Evolutionary conservation across 1,140 invertebrate genomes (phyloP).

Genomic region (Wiebesia pumilae): DNA sequence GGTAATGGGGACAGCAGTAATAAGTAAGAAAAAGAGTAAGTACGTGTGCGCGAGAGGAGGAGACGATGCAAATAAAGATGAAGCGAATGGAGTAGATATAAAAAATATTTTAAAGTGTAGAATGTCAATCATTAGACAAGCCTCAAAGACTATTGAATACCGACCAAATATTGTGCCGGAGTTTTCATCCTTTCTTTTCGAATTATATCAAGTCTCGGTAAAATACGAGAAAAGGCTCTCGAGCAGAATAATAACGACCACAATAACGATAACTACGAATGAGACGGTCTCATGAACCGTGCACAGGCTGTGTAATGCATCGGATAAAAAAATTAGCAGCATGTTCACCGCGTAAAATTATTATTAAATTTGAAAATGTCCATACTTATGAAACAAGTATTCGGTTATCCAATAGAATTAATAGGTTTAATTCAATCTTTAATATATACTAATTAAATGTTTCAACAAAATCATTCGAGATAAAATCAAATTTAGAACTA

Average conservation of each 20-base stretch:
- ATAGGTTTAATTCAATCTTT: background rate
- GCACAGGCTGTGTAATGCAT: background rate
- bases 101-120: background rate
- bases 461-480: too few relatives aligned
- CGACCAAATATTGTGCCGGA: constrained; percentile 6
- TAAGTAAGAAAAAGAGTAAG: background rate
- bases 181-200: constrained; percentile 1
- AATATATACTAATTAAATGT: too few relatives aligned
- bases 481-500: too few relatives aligned
- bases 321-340: constrained; percentile 22
- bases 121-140: constrained; percentile 5
- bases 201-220: background rate
- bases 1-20: too few relatives aligned
- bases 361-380: background rate
- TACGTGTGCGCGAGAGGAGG: background rate
- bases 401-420: background rate
- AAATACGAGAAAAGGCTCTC: constrained; percentile 29
- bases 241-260: constrained; percentile 33
- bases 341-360: background rate
- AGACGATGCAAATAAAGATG: constrained; percentile 1
- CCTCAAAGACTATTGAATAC: constrained; percentile 35
- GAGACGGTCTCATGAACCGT: background rate
- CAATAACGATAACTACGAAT: constrained; percentile 32
- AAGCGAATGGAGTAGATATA: background rate
- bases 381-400: background rate